These are phyloP conservation scores for Calliphora vomitoria DNA, from an alignment of 2,888 invertebrate genomes.

Conservation along the genomic window DNA sequence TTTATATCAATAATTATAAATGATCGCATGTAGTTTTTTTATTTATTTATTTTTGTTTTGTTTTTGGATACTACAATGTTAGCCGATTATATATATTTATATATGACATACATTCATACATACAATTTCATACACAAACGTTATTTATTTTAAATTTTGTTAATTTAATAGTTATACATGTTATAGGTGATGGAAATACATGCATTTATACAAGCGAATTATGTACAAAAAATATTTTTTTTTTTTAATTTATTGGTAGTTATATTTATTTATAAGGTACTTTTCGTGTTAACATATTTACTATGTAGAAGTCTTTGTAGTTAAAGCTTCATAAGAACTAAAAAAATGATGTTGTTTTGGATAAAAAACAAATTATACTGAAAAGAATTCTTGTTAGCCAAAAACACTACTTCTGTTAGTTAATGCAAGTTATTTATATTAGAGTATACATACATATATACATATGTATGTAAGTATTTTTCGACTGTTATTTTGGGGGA, in stretches of 20 bases:
- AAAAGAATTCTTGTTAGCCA: neutral
- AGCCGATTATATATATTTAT: constrained; percentile 3
- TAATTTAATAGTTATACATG: neutral
- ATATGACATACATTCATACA: neutral
- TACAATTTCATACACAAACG: neutral
- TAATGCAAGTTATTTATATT: neutral
- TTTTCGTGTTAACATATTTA: neutral
- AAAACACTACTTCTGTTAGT: neutral
- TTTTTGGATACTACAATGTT: constrained; percentile 70
- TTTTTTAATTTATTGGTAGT: too few relatives aligned
- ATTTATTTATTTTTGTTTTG: constrained; percentile 58
- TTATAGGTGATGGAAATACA: neutral
- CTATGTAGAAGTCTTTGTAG: neutral
- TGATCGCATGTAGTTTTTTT: constrained; percentile 67
- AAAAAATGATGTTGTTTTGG: neutral
- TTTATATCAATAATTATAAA: constrained; percentile 62
- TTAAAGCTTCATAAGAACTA: neutral
- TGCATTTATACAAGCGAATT: too few relatives aligned
- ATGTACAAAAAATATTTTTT: too few relatives aligned
- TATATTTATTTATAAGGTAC: too few relatives aligned
- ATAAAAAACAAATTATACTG: neutral
- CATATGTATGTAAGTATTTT: neutral
- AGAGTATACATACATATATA: neutral
- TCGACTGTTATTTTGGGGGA: neutral
- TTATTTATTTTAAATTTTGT: neutral